Conservation (phyloP, 2,113 vertebrate species). For the Perccottus glenii region DNA sequence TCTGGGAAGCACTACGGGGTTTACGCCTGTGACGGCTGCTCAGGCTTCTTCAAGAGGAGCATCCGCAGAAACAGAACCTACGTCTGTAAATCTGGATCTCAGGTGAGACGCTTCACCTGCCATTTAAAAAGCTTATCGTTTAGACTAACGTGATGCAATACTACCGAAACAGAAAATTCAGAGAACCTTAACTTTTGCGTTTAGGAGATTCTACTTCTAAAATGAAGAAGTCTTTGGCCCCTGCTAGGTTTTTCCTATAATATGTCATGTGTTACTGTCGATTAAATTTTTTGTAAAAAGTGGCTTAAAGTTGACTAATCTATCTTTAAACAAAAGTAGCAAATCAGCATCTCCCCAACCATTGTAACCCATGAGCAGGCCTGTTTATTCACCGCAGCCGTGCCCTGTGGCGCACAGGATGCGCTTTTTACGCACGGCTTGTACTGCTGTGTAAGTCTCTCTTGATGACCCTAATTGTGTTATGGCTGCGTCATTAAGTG, state of each 20-base stretch:
- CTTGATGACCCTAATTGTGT: conserved; percentile 68
- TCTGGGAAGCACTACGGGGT: conserved; percentile 98
- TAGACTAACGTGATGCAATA: too few species aligned
- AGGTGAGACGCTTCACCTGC: conserved; percentile 79
- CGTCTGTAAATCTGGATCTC: conserved; percentile 98
- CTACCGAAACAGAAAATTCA: too few species aligned
- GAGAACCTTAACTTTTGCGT: too few species aligned
- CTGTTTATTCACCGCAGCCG: background rate
- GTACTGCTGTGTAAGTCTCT: conserved; percentile 38
- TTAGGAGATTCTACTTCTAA: too few species aligned
- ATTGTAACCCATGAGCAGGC: background rate
- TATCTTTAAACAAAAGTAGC: too few species aligned
- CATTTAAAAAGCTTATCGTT: too few species aligned
- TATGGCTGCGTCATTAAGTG: conserved; percentile 62
- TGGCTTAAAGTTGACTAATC: too few species aligned
- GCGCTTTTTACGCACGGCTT: conserved; percentile 47
- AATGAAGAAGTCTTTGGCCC: too few species aligned
- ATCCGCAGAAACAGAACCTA: conserved; percentile 97
- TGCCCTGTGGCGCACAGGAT: conserved; percentile 16
- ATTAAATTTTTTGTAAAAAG: too few species aligned
- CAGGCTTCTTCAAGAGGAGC: conserved; percentile 98
- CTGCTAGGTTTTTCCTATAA: too few species aligned
- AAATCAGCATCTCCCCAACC: background rate
- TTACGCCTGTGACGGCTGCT: conserved; percentile 97
- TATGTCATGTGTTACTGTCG: too few species aligned